phyloP scores from a whole-genome alignment of 2,797 vertebrate genomes.

The Chrysocyon brachyurus region DNA sequence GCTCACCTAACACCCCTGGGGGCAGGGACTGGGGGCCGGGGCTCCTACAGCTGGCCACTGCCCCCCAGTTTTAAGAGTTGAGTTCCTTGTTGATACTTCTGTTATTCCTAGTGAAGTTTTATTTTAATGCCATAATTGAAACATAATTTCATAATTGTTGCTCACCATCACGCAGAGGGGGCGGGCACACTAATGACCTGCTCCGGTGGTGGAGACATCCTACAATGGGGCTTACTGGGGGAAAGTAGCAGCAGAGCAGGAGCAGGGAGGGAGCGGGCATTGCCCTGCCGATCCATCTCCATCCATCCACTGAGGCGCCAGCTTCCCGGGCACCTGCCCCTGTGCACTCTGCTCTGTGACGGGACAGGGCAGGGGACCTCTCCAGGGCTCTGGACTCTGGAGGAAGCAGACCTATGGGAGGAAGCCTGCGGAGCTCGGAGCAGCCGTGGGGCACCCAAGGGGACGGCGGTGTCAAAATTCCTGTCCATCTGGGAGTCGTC shows the following conservation, averaged over 20 bases:
- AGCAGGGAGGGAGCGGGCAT: not conserved
- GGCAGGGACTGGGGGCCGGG: not conserved
- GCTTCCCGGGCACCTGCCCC: not conserved
- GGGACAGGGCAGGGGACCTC: not conserved
- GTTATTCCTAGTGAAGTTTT: not conserved
- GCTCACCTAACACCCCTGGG: not conserved
- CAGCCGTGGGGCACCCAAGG: not conserved
- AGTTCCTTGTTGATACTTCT: not conserved
- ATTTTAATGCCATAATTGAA: not conserved
- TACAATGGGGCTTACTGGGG: not conserved
- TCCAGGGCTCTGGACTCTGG: not conserved
- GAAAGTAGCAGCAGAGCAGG: not conserved
- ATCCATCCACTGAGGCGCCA: accelerated
- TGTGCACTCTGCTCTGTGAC: not conserved
- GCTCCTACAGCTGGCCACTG: not conserved
- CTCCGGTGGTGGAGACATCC: not conserved
- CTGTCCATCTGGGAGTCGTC: not conserved
- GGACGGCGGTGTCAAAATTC: not conserved
- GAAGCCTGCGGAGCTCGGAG: not conserved
- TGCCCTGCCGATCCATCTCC: accelerated
- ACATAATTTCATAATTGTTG: not conserved
- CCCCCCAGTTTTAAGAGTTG: not conserved
- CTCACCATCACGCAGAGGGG: not conserved
- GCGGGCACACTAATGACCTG: not conserved
- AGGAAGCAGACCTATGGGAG: not conserved